Conservation (phyloP, 2,113 vertebrate genomes). For the Brienomyrus longianalis region DNA sequence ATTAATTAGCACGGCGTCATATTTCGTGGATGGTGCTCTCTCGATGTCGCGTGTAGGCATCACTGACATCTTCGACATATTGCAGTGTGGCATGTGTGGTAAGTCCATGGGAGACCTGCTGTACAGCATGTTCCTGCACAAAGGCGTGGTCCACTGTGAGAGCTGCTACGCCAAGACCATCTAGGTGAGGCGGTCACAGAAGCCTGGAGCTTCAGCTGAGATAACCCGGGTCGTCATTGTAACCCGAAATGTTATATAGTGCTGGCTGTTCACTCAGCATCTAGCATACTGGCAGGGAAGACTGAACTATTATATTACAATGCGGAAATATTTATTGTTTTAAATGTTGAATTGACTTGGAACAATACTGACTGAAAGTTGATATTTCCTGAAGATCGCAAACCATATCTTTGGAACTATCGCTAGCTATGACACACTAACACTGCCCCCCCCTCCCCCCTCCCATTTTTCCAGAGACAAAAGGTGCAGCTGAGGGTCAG, state of each 20-base stretch:
- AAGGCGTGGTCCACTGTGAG: conserved; percentile 76
- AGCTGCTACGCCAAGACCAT: conserved; percentile 70
- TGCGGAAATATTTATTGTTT: background rate
- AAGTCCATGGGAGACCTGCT: conserved; percentile 80
- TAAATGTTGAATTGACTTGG: conserved; percentile 2
- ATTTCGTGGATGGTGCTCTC: background rate
- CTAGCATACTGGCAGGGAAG: background rate
- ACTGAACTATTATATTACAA: background rate
- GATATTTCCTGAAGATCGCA: background rate
- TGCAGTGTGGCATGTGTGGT: conserved; percentile 73
- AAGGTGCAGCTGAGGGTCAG: background rate
- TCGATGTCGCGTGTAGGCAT: background rate
- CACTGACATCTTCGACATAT: conserved; percentile 19
- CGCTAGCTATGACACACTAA: background rate
- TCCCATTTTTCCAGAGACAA: background rate
- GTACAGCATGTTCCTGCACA: conserved; percentile 73
- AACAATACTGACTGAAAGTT: background rate
- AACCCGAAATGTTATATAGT: background rate
- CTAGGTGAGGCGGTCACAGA: conserved; percentile 49
- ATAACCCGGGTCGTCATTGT: background rate
- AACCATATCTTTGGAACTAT: no score
- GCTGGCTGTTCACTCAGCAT: background rate
- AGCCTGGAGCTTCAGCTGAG: conserved; percentile 10
- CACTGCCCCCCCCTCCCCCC: background rate
- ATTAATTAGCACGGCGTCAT: background rate